phyloP scores from a whole-genome alignment of 2,797 vertebrate genomes.

The Sebastes glaucus region DNA sequence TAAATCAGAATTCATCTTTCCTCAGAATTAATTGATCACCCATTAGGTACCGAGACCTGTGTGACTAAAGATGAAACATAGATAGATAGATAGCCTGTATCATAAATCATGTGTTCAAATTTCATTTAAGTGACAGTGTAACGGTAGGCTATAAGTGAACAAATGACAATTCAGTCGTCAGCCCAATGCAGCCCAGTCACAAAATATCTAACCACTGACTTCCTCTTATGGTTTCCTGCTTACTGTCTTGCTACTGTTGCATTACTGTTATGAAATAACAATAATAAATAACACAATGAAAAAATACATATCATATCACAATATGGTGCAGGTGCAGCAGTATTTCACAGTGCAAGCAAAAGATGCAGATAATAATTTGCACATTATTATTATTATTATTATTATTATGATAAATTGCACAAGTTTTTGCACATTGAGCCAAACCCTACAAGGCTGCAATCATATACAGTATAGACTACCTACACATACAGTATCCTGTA shows the following conservation, averaged over 20 bases:
- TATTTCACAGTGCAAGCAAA: background rate
- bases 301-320: background rate
- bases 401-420: too few species aligned
- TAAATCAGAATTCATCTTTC: background rate
- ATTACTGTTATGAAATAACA: background rate
- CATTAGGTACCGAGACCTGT: background rate
- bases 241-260: too few species aligned
- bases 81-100: background rate
- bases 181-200: too few species aligned
- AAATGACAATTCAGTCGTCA: background rate
- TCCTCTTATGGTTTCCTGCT: slow-evolving; percentile 16
- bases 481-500: too few species aligned
- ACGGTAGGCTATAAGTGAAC: background rate
- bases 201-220: background rate
- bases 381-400: too few species aligned
- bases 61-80: background rate
- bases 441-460: background rate
- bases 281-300: background rate
- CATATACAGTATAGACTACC: background rate
- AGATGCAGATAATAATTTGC: background rate
- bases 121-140: background rate
- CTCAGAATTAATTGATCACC: background rate
- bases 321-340: background rate
- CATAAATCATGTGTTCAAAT: background rate
- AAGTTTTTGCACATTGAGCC: background rate